phyloP scores from a whole-genome alignment of 2,888 invertebrate genomes.

The Xanthorhoe designata region DNA sequence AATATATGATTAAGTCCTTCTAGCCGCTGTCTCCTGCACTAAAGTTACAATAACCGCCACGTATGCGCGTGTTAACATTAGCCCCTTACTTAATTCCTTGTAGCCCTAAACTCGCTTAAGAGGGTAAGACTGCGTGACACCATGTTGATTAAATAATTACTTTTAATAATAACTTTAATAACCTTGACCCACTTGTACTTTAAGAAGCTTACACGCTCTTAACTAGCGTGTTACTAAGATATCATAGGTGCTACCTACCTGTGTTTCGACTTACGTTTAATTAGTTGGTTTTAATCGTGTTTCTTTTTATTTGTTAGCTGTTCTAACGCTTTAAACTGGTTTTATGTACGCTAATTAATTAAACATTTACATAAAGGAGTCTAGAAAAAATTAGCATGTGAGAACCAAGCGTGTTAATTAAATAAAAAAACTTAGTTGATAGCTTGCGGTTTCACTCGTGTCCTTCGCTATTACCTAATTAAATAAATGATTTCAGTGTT shows the following conservation, averaged over 20 bases:
- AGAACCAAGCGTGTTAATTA: constrained; percentile 13
- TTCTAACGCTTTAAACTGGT: constrained; percentile 28
- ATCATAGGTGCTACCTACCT: constrained; percentile 21
- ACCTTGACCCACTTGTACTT: constrained; percentile 47
- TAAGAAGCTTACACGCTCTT: constrained; percentile 40
- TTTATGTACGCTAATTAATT: constrained; percentile 24
- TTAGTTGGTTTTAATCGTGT: constrained; percentile 18
- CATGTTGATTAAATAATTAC: constrained; percentile 85
- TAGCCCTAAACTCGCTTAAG: constrained; percentile 82
- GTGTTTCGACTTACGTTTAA: constrained; percentile 22
- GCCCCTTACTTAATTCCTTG: constrained; percentile 82
- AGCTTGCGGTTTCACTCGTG: neutral
- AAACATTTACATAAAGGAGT: constrained; percentile 19
- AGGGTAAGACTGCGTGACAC: constrained; percentile 80
- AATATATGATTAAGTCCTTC: neutral
- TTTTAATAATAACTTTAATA: constrained; percentile 81
- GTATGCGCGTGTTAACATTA: constrained; percentile 83
- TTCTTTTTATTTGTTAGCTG: constrained; percentile 20
- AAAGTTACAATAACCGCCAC: constrained; percentile 73
- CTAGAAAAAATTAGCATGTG: constrained; percentile 27
- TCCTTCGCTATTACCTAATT: neutral
- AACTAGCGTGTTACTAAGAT: constrained; percentile 28
- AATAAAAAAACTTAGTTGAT: neutral
- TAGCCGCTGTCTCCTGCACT: constrained; percentile 36
- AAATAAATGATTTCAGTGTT: too few relatives aligned